These are phyloP conservation scores for Trilocha varians DNA, from an alignment of 2,888 invertebrate genomes.

Conservation along the genomic window DNA sequence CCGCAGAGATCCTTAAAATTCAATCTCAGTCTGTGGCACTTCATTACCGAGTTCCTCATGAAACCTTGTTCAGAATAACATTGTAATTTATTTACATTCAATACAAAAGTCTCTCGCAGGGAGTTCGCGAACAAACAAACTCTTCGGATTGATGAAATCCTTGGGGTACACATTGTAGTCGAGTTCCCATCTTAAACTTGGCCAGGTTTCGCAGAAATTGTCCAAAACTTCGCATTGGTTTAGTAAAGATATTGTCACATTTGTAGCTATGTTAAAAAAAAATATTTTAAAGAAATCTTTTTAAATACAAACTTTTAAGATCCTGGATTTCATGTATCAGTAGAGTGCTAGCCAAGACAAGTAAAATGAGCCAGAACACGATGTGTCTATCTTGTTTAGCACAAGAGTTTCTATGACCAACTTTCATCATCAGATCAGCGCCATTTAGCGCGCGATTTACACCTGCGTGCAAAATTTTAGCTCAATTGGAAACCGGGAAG, in stretches of 20 bases:
- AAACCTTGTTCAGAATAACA: background rate
- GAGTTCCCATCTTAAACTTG: background rate
- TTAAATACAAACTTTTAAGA: no score
- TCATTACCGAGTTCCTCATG: background rate
- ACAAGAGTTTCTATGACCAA: no score
- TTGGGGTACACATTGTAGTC: background rate
- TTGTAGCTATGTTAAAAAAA: no score
- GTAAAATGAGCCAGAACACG: no score
- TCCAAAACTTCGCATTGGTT: slow-evolving; percentile 1
- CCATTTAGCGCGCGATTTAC: no score
- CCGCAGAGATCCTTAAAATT: background rate
- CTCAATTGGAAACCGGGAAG: no score
- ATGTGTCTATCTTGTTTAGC: no score
- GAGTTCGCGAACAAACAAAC: background rate
- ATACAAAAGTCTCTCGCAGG: background rate
- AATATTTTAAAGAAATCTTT: no score
- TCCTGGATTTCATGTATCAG: no score
- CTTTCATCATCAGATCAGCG: no score
- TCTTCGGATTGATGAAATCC: background rate
- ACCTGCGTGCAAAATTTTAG: no score
- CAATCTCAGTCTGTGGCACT: background rate
- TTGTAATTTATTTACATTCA: background rate
- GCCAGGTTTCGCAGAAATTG: background rate
- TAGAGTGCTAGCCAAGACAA: no score
- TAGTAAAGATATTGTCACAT: background rate